Conservation (phyloP, 2,113 vertebrate genomes). For the Beaufortia kweichowensis region DNA sequence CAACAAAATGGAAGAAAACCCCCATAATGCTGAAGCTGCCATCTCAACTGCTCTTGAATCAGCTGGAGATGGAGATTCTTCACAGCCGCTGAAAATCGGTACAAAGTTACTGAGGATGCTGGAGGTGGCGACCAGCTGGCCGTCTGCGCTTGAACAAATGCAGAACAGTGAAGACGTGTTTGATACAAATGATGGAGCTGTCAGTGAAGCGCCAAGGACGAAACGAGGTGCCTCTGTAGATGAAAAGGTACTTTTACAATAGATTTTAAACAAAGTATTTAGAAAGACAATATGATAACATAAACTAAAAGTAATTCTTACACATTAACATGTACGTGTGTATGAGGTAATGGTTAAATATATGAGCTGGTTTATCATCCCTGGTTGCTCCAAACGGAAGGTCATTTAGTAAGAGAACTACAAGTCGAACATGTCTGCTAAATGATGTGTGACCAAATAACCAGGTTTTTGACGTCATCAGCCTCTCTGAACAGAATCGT, state of each 20-base stretch:
- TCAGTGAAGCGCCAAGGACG: constrained; percentile 58
- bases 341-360: no score
- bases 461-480: constrained; percentile 12
- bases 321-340: no score
- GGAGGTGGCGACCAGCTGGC: constrained; percentile 60
- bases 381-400: background rate
- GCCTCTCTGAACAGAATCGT: background rate
- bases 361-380: no score
- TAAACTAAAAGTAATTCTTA: no score
- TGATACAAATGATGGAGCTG: background rate
- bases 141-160: constrained; percentile 10
- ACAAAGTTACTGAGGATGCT: constrained; percentile 65
- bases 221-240: constrained; percentile 54
- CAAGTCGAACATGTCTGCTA: constrained; percentile 6
- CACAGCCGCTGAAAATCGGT: background rate
- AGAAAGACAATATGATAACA: no score
- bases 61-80: background rate
- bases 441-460: constrained; percentile 20
- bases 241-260: background rate
- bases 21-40: background rate
- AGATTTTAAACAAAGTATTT: background rate
- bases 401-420: no score
- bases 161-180: constrained; percentile 35
- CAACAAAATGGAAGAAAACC: background rate
- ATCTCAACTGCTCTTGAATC: background rate